phyloP scores from a whole-genome alignment of 2,797 vertebrate genomes.

The Diplodus sargus region DNA sequence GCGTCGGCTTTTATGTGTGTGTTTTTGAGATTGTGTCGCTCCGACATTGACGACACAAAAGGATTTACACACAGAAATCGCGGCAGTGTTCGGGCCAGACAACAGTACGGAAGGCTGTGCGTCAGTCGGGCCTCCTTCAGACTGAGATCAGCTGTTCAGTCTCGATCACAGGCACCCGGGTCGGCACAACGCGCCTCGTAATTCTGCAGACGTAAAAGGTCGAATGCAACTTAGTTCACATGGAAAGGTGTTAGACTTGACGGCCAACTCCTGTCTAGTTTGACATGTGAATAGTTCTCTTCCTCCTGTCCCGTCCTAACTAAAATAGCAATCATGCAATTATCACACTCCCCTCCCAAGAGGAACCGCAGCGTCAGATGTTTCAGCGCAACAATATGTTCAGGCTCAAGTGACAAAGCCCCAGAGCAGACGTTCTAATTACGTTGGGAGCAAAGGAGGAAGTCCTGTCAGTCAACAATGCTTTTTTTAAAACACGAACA shows the following conservation, averaged over 20 bases:
- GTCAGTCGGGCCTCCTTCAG: conserved; percentile 18
- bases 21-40: conserved; percentile 33
- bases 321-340: background rate
- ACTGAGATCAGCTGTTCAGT: conserved; percentile 11
- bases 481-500: background rate
- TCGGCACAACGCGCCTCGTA: background rate
- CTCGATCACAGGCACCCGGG: background rate
- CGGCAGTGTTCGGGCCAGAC: conserved; percentile 10
- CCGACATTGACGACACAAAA: conserved; percentile 27
- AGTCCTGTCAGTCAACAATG: background rate
- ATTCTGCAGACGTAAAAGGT: background rate
- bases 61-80: conserved; percentile 34
- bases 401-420: background rate
- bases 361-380: background rate
- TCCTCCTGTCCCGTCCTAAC: background rate
- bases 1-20: conserved; percentile 40
- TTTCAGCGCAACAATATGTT: background rate
- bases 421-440: too few species aligned
- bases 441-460: too few species aligned
- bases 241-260: background rate
- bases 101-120: background rate
- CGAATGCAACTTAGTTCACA: background rate
- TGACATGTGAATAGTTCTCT: conserved; percentile 1
- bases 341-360: background rate
- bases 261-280: background rate